Base-by-base conservation (phyloP, 23 tunicate genomes). In the Trididemnum clinides region DNA sequence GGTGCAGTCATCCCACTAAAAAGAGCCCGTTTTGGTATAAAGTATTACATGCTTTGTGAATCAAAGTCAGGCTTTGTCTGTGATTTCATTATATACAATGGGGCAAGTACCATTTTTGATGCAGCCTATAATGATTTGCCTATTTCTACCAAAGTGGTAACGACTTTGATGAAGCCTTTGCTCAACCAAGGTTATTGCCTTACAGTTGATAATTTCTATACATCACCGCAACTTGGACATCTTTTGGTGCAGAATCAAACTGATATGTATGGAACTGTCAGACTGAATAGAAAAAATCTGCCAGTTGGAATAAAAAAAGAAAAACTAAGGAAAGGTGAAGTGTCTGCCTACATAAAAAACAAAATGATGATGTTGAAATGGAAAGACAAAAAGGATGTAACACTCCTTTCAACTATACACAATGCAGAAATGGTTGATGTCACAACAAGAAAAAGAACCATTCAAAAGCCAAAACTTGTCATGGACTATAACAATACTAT, bases 111-210 rank as follows among this genome's bases (percentile, higher is more conserved):
- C 23, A 18, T n/a, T 28, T 66, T 66, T 66, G 69, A 66, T 66
- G 75, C 6, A 4, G 75, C 75, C 6, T 66, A 66, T 62, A 62
- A 62, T 62, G 69, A 71, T 34, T 34, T 71, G 39, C 39, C 5
- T 15, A 19, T 34, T 71, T 71, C 77, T 32, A 34, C 66, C 7
- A 30, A 76, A 39, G 66, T 37, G 15, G 84, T 78, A 27, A 78
- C 54, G 71, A 78, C 69, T 51, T 32, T 78, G 69, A 78, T 78
- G 84, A 78, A 78, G 54, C 71, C 84, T 10, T 54, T 78, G 27
- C 84, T 54, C 22, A 78, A 78, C 36, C 35, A 78, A 54, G 84
- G 71, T 6, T 78, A 78, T 57, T 78, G 84, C 29, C 71, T 78
- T 54, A 78, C 69, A 34, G 69, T 25, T 10, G 84, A 78, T 34